Evolutionary conservation across 2,113 vertebrate genomes (phyloP).

Genomic region (Felis chaus): DNA sequence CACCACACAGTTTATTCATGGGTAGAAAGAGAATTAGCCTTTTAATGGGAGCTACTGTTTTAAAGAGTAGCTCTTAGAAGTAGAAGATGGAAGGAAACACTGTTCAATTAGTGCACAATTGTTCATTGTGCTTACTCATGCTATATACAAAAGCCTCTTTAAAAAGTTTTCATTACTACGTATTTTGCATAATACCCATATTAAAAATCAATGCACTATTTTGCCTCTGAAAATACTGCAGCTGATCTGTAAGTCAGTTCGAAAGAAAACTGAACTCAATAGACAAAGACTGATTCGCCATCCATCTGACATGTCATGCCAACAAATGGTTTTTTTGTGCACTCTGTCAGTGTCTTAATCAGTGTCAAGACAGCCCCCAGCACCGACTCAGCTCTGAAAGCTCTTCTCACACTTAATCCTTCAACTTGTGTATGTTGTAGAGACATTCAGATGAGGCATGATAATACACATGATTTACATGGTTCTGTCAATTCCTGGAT

Average conservation of each 20-base stretch:
- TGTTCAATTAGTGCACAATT: conserved; percentile 63
- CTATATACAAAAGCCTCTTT: conserved; percentile 73
- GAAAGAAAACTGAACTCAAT: conserved; percentile 90
- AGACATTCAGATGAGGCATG: conserved; percentile 87
- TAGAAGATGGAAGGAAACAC: conserved; percentile 49
- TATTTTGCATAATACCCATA: conserved; percentile 76
- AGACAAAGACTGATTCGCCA: conserved; percentile 95
- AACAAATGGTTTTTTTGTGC: conserved; percentile 94
- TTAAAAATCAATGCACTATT: conserved; percentile 79
- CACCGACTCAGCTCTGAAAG: conserved; percentile 84
- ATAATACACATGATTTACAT: conserved; percentile 88
- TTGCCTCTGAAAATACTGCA: conserved; percentile 77
- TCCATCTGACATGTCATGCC: conserved; percentile 92
- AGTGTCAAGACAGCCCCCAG: conserved; percentile 88
- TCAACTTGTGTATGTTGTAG: conserved; percentile 83
- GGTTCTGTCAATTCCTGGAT: conserved; percentile 76
- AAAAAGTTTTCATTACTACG: conserved; percentile 75
- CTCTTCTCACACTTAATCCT: conserved; percentile 86
- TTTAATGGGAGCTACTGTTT: conserved; percentile 47
- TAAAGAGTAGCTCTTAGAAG: conserved; percentile 65
- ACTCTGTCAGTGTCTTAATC: conserved; percentile 94
- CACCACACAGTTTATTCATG: conserved; percentile 72
- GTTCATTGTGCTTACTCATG: conserved; percentile 67
- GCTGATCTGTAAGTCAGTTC: conserved; percentile 81
- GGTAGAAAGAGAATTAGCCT: conserved; percentile 79